These are phyloP conservation scores for Hypena proboscidalis DNA, from an alignment of 2,888 invertebrate species.

Conservation along the genomic window DNA sequence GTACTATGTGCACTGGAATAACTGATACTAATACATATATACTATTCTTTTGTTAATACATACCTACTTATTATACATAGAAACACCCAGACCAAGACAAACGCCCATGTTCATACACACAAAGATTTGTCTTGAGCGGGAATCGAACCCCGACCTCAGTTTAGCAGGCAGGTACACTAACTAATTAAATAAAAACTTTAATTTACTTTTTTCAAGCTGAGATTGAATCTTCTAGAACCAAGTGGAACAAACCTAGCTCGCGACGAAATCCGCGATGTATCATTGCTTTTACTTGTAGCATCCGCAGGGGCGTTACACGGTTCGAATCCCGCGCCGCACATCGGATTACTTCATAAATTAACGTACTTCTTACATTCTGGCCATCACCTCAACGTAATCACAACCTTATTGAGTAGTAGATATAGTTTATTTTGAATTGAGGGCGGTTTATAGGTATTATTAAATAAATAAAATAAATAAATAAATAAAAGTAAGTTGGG, in stretches of 20 bases:
- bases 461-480: no score
- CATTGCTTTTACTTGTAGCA: conserved; percentile 77
- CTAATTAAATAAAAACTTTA: neutral
- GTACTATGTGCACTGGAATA: no score
- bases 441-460: no score
- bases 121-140: no score
- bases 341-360: conserved; percentile 67
- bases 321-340: conserved; percentile 59
- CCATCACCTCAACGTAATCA: conserved; percentile 14
- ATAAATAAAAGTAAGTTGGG: conserved; percentile 32
- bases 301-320: conserved; percentile 72
- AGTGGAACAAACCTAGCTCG: conserved; percentile 54
- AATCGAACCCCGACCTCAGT: no score
- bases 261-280: conserved; percentile 77
- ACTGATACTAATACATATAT: no score
- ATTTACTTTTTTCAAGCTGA: neutral
- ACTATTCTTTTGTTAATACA: no score
- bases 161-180: no score
- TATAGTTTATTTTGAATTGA: conserved; percentile 12
- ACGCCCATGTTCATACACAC: no score
- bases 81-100: no score
- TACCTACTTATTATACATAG: no score
- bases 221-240: conserved; percentile 19
- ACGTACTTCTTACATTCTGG: conserved; percentile 35
- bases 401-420: conserved; percentile 11